Evolutionary conservation across 2,113 vertebrate genomes (phyloP), one percentile per base, ranked within the genome.

Genomic region (Thamnophis sirtalis): DNA sequence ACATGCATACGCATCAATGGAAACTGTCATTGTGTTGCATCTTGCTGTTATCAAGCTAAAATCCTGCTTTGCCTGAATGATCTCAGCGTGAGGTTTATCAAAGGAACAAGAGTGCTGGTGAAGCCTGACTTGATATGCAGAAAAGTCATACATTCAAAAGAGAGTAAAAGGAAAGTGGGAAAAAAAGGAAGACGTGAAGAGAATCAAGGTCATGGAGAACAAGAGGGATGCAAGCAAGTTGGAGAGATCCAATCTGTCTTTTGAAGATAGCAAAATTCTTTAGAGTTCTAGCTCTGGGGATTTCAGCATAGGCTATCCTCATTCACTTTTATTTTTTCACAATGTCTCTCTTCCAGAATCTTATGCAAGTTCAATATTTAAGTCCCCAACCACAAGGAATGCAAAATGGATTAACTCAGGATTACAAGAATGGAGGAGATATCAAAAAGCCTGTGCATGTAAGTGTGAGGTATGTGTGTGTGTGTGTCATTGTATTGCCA

Each of bases 191-290:
- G 21, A 92, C 13, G 3, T 85, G 84, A 84, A 50, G 58, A 93
- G 53, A 96, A 90, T 63, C 93, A 96, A 97, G 95, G 95, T 96
- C 95, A 94, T 92, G 63, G 94, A 96, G 95, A 96, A 93, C 91
- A 80, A 94, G 56, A 28, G 49, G 94, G 95, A 95, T 88, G 9
- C 87, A 54, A 68, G 92, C 88, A 94, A 54, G 87, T 92, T 0
- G 0, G 84, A 95, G 92, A 96, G 92, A 96, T 97, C 50, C 73
- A 95, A 95, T 95, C 91, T 94, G 95, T 95, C 91, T 94, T 89
- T 93, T 86, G 50, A 91, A 95, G 94, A 95, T 84, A 94, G 94
- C 53, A 93, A 94, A 88, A 93, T 92, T 90, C 92, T 90, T 89
- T 96, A 90, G 93, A 88, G 92, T 92, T 91, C 89, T 93, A 95